Conservation (phyloP, 2,888 invertebrate genomes). For the Rotaria socialis region DNA sequence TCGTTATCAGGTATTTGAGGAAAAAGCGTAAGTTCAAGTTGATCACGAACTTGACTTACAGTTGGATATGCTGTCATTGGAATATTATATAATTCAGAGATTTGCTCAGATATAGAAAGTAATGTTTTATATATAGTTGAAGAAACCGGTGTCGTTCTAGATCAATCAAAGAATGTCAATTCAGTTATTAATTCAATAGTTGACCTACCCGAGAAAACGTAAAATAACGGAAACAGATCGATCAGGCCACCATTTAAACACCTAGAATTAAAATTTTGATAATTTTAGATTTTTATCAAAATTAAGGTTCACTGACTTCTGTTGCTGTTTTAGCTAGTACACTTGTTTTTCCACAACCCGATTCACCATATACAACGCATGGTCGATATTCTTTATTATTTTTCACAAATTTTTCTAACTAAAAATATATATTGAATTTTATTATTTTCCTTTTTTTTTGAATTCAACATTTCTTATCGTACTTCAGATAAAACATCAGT, state of each 20-base stretch:
- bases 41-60: background rate
- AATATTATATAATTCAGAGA: background rate
- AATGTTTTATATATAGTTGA: constrained; percentile 12
- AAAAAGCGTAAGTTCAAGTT: background rate
- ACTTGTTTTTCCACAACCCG: constrained; percentile 45
- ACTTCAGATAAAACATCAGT: constrained; percentile 39
- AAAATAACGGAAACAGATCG: constrained; percentile 15
- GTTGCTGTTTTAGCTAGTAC: constrained; percentile 40
- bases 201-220: constrained; percentile 20
- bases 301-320: background rate
- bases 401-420: background rate
- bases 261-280: background rate
- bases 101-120: background rate
- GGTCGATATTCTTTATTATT: background rate
- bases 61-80: background rate
- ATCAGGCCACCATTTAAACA: background rate
- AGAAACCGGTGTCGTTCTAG: background rate
- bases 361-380: constrained; percentile 39
- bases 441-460: background rate
- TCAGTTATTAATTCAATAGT: too few relatives aligned
- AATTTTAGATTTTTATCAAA: background rate
- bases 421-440: background rate
- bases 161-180: background rate
- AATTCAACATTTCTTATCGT: background rate
- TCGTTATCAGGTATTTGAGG: constrained; percentile 4